phyloP scores from a whole-genome alignment of 2,113 vertebrate genomes.

The Pogonocichla stellata region DNA sequence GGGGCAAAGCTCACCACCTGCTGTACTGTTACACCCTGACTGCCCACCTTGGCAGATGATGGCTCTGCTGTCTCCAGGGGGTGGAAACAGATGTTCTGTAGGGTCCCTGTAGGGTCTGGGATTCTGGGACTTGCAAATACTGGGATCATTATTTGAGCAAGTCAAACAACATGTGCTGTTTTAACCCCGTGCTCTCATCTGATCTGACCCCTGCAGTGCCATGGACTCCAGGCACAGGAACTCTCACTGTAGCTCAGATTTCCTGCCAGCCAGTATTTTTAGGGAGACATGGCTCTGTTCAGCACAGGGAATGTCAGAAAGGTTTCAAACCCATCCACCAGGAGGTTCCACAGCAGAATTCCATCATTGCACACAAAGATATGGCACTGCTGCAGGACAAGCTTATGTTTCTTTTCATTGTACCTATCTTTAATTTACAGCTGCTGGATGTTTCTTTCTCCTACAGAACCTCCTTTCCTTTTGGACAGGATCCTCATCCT shows the following conservation, averaged over 20 bases:
- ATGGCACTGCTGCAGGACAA: not conserved
- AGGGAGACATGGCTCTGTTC: not conserved
- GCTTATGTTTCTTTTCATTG: not conserved
- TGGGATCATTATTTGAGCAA: not conserved
- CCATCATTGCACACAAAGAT: not conserved
- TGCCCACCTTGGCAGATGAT: not conserved
- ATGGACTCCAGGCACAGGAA: not conserved
- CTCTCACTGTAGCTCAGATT: not conserved
- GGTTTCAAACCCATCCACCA: not conserved
- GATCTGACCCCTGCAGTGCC: not conserved
- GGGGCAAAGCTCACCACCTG: rapidly evolving
- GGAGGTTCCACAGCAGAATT: not conserved
- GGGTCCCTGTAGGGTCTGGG: no score
- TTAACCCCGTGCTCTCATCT: not conserved
- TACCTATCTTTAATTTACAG: not conserved
- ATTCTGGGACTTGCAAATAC: not conserved
- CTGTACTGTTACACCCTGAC: rapidly evolving
- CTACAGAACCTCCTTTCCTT: not conserved
- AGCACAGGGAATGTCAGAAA: not conserved
- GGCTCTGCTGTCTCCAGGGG: not conserved
- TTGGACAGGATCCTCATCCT: not conserved
- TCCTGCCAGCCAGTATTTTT: not conserved
- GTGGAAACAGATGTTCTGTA: rapidly evolving
- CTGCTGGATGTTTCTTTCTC: not conserved
- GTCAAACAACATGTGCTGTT: not conserved